Percentiles rank a stretch among this genome's conserved stretches.
phyloP scores from a whole-genome alignment of 2,113 vertebrate species.

The Regulus satrapa region DNA sequence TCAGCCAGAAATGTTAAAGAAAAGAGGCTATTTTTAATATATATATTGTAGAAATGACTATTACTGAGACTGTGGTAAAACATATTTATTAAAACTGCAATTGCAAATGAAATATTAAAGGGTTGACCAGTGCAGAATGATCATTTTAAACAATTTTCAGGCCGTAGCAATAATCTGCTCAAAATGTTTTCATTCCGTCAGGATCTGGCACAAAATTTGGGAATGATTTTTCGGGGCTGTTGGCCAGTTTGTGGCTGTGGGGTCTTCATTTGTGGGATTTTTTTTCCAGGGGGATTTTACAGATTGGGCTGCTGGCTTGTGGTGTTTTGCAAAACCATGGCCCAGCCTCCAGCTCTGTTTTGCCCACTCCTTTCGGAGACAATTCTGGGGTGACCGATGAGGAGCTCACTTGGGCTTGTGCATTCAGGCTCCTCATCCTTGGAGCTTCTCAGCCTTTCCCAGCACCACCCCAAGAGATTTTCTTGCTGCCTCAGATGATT shows the following conservation, averaged over 20 bases:
- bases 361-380: too few relatives aligned
- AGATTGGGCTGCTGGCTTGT: background rate
- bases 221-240: background rate
- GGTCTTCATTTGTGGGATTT: background rate
- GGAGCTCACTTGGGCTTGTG: too few relatives aligned
- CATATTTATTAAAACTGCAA: background rate
- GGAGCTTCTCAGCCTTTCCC: background rate
- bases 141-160: background rate
- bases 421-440: background rate
- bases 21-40: background rate
- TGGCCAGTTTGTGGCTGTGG: background rate
- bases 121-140: background rate
- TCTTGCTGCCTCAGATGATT: background rate
- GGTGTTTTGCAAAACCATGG: fast-evolving
- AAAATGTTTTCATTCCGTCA: background rate
- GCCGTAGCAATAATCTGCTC: background rate
- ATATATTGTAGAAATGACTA: background rate
- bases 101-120: background rate
- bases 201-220: background rate
- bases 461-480: background rate
- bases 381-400: too few relatives aligned
- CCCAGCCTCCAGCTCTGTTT: background rate
- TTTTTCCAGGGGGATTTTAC: background rate
- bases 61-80: background rate
- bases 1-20: background rate